Percentiles rank a stretch among this genome's conserved stretches.
phyloP scores from a whole-genome alignment of 2,888 invertebrate genomes.

The Atherix ibis region DNA sequence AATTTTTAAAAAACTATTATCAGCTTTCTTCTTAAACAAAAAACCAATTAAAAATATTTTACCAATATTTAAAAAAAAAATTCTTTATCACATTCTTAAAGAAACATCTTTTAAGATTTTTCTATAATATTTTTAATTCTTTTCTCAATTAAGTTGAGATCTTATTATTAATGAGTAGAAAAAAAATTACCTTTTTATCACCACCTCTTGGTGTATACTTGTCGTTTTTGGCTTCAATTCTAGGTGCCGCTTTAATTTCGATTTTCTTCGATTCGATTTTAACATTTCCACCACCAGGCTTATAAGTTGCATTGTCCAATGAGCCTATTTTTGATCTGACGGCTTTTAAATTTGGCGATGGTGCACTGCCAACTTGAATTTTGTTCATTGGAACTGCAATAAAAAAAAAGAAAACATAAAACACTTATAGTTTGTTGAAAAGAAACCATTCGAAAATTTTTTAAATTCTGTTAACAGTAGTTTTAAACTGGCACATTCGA shows the following conservation, averaged over 20 bases:
- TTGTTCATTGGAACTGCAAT: conserved; percentile 83
- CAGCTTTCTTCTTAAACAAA: too few relatives aligned
- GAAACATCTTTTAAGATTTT: too few relatives aligned
- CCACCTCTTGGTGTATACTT: conserved; percentile 75
- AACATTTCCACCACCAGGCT: conserved; percentile 75
- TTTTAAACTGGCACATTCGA: neutral
- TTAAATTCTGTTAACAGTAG: neutral
- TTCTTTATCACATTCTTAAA: too few relatives aligned
- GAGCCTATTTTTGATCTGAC: conserved; percentile 89
- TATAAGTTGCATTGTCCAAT: conserved; percentile 74
- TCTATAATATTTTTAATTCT: too few relatives aligned
- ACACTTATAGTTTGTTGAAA: neutral
- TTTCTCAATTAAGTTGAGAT: too few relatives aligned
- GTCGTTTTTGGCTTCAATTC: conserved; percentile 84
- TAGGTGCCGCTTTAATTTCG: conserved; percentile 68
- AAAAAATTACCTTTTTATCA: conserved; percentile 77
- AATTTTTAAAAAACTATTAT: too few relatives aligned
- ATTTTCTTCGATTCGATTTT: conserved; percentile 79
- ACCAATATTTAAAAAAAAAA: too few relatives aligned
- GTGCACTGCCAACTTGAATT: conserved; percentile 78
- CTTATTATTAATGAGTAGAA: too few relatives aligned
- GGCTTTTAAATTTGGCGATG: conserved; percentile 81
- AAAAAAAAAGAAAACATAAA: conserved; percentile 15
- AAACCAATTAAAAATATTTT: too few relatives aligned
- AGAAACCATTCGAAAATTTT: neutral